phyloP scores from a whole-genome alignment of 2,113 vertebrate species.

The Phoxinus phoxinus region DNA sequence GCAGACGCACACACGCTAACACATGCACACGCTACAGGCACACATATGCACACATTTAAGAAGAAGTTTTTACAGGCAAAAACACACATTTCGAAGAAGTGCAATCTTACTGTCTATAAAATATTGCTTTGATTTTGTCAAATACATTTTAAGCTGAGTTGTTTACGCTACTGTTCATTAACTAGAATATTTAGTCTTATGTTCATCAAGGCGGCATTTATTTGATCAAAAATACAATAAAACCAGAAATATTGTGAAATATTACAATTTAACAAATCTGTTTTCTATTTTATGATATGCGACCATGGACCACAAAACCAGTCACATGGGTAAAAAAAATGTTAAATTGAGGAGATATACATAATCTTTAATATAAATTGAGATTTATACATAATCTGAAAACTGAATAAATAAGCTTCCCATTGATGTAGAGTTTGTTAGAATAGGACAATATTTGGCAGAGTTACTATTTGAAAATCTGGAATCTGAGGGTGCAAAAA shows the following conservation, averaged over 20 bases:
- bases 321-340: no score
- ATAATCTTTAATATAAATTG: no score
- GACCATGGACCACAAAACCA: no score
- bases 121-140: background rate
- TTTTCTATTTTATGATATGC: background rate
- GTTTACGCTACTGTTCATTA: background rate
- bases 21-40: conserved; percentile 32
- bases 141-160: background rate
- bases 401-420: no score
- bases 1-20: conserved; percentile 6
- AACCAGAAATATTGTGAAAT: background rate
- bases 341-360: no score
- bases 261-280: background rate
- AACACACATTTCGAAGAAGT: background rate
- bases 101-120: background rate
- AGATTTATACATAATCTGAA: no score
- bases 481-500: no score
- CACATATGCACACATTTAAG: conserved; percentile 20
- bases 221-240: background rate
- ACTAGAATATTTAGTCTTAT: background rate
- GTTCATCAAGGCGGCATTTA: background rate
- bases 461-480: no score
- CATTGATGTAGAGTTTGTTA: no score
- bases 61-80: no score
- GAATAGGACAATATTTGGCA: no score